Conservation (phyloP, 2,797 vertebrate species). For the Hemitrygon akajei region DNA sequence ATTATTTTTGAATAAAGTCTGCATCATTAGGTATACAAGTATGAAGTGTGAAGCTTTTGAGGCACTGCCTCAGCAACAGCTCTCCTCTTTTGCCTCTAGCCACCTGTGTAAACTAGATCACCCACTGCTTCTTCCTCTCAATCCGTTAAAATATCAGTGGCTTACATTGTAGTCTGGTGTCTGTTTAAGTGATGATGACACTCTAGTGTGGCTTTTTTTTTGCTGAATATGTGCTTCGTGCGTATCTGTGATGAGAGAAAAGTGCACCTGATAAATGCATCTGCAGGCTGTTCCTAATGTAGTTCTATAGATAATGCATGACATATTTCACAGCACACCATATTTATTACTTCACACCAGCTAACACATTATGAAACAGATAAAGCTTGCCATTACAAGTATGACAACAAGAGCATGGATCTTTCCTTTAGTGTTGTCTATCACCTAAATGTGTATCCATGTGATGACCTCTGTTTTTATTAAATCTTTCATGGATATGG, state of each 20-base stretch:
- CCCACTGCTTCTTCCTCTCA: neutral
- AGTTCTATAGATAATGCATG: neutral
- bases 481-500: too few relatives aligned
- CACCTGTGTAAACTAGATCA: neutral
- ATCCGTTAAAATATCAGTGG: neutral
- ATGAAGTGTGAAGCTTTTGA: neutral
- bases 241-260: neutral
- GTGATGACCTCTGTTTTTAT: neutral
- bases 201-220: neutral
- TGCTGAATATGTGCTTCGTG: neutral
- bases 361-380: neutral
- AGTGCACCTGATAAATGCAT: neutral
- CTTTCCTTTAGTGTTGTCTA: neutral
- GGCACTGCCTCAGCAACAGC: neutral
- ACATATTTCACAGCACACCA: constrained; percentile 21
- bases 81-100: neutral
- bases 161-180: neutral
- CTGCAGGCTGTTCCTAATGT: neutral
- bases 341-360: constrained; percentile 12
- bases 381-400: neutral
- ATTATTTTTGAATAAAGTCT: neutral
- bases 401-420: neutral
- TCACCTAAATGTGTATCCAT: neutral
- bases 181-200: neutral
- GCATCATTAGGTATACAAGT: neutral